Evolutionary conservation across 2,888 invertebrate species (phyloP).

Genomic region (Abscondita cerata): DNA sequence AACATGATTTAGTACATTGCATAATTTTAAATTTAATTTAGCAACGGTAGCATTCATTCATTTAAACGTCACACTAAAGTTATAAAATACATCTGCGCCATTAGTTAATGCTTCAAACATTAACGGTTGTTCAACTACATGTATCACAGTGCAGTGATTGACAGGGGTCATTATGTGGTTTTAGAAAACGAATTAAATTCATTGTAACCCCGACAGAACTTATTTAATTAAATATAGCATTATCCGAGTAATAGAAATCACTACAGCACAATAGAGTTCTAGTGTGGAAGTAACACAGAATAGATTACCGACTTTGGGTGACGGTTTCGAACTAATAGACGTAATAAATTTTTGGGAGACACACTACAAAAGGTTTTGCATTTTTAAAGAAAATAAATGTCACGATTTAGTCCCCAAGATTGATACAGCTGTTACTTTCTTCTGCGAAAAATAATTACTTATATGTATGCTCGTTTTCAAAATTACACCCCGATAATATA

Average conservation of each 20-base stretch:
- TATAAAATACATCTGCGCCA: not conserved
- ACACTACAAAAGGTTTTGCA: conserved; percentile 11
- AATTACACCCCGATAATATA: too few relatives aligned
- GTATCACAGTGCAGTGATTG: conserved; percentile 20
- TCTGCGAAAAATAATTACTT: not conserved
- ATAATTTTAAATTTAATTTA: not conserved
- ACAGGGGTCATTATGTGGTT: conserved; percentile 23
- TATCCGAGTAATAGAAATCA: conserved; percentile 31
- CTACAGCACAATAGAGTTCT: conserved; percentile 14
- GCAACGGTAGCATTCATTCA: too few relatives aligned
- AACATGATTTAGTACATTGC: too few relatives aligned
- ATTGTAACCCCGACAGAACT: conserved; percentile 28
- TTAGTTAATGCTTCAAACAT: conserved; percentile 1
- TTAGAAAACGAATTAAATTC: conserved; percentile 31
- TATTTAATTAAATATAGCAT: conserved; percentile 32
- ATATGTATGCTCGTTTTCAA: too few relatives aligned
- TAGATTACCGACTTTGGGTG: conserved; percentile 26
- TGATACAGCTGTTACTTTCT: not conserved
- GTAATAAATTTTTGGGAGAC: conserved; percentile 25
- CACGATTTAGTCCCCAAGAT: not conserved
- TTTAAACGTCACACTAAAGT: too few relatives aligned
- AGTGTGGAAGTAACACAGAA: conserved; percentile 16
- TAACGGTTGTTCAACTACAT: conserved; percentile 11
- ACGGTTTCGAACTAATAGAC: conserved; percentile 29
- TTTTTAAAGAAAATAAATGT: not conserved